Evolutionary conservation across 2,113 vertebrate species (phyloP).

Genomic region (Girardinichthys multiradiatus): DNA sequence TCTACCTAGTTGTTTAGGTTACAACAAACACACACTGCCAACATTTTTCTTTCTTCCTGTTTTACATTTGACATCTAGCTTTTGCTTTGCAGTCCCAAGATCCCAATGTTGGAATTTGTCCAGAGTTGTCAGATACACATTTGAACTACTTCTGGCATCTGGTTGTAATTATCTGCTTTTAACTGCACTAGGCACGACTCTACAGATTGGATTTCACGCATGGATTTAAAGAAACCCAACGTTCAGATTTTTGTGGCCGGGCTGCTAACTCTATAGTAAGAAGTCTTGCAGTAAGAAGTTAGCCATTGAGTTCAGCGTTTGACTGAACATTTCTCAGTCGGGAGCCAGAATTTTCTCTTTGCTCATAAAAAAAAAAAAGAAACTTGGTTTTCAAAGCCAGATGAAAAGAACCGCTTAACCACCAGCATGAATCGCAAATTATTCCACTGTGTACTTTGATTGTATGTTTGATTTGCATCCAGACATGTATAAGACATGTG

Average conservation of each 20-base stretch:
- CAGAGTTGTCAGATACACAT: neutral
- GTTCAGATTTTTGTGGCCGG: constrained; percentile 40
- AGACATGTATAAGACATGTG: constrained; percentile 61
- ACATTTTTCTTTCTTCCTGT: neutral
- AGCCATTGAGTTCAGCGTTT: constrained; percentile 24
- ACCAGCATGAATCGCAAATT: constrained; percentile 53
- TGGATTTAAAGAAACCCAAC: constrained; percentile 61
- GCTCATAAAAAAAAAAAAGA: constrained; percentile 30
- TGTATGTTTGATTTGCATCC: constrained; percentile 53
- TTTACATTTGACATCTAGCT: neutral
- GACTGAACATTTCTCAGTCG: constrained; percentile 48
- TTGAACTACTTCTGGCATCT: constrained; percentile 35
- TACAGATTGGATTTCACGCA: constrained; percentile 50
- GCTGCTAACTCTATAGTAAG: constrained; percentile 19
- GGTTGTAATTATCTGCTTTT: constrained; percentile 50
- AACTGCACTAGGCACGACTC: constrained; percentile 24
- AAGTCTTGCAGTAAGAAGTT: constrained; percentile 29
- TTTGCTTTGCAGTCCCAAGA: too few species aligned
- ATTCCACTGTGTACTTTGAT: constrained; percentile 57
- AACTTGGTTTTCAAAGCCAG: constrained; percentile 42
- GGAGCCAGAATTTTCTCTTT: constrained; percentile 43
- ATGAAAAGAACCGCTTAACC: constrained; percentile 63
- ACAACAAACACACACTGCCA: neutral
- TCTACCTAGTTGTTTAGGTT: neutral
- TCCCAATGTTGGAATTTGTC: neutral